Evolutionary conservation across 2,113 vertebrate species (phyloP), one percentile per base, ranked within the genome.

Genomic region (Neoarius graeffei): DNA sequence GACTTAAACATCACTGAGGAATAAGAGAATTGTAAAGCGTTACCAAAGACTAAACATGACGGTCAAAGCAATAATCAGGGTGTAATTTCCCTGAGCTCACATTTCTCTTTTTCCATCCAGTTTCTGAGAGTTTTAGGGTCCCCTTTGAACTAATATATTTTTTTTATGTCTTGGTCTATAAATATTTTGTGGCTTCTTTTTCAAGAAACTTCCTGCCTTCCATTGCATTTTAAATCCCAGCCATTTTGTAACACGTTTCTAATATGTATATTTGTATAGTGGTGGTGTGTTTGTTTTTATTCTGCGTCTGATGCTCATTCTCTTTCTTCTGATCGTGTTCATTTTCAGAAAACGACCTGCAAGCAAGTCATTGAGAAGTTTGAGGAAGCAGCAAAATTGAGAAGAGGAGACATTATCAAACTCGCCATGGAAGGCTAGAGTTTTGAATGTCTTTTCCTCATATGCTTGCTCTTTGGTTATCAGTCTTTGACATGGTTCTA

Each of bases 321-420:
- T 35, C 27, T 60, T 25, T 50, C 7, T 17, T 81, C 27, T 30
- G 23, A 2, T 5, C 90, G 90, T 92, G 64, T 64, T 90, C 71
- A 14, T 83, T 17, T 93, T 85, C 17, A 98, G 97, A 94, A 91
- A 59, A 97, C 96, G 91, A 87, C 89, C 15, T 93, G 94, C 87
- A 94, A 88, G 23, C 94, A 94, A 20, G 94, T 90, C 60, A 90
- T 96, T 88, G 92, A 90, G 48, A 95, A 93, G 54, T 95, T 97
- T 90, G 93, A 96, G 80, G 94, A 95, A 13, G 92, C 91, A 0
- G 93, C 95, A 1, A 93, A 95, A 86, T 27, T 89, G 7, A 94
- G 91, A 60, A 92, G 94, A 86, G 85, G 20, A 0, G 90, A 94
- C 66, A 95, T 97, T 3, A 91, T 95, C 89, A 93, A 95, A 89